These are phyloP conservation scores for Bombus confusus DNA, from an alignment of 1,140 invertebrate genomes.

Conservation along the genomic window DNA sequence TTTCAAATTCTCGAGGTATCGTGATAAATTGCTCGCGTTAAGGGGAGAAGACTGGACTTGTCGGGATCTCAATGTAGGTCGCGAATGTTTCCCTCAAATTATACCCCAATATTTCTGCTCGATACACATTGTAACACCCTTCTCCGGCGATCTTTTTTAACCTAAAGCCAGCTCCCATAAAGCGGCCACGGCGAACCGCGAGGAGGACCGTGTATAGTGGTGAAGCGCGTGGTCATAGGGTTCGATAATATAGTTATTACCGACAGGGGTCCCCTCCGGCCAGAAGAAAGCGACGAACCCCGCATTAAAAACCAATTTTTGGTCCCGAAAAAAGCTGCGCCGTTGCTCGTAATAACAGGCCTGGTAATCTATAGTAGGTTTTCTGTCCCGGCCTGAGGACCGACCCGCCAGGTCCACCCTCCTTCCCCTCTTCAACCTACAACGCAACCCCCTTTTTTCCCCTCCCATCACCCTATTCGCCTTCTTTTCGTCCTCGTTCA, in stretches of 20 bases:
- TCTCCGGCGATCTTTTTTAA: neutral
- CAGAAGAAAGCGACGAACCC: conserved; percentile 79
- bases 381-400: conserved; percentile 75
- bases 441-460: neutral
- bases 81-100: conserved; percentile 12
- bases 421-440: neutral
- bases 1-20: neutral
- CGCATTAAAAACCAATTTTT: conserved; percentile 83
- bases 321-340: conserved; percentile 80
- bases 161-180: conserved; percentile 15
- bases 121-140: conserved; percentile 51
- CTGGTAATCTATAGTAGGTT: conserved; percentile 82
- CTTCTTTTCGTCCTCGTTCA: conserved; percentile 7
- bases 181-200: neutral
- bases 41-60: neutral
- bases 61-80: conserved; percentile 16
- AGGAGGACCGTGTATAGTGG: conserved; percentile 34
- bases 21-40: conserved; percentile 18
- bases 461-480: neutral
- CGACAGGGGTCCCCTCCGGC: conserved; percentile 71
- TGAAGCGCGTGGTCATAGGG: conserved; percentile 70
- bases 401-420: conserved; percentile 60
- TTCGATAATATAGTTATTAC: conserved; percentile 80
- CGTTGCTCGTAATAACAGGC: conserved; percentile 80
- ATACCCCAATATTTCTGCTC: conserved; percentile 20